Conservation (phyloP, 1,140 invertebrate species). For the Conus ventricosus region DNA sequence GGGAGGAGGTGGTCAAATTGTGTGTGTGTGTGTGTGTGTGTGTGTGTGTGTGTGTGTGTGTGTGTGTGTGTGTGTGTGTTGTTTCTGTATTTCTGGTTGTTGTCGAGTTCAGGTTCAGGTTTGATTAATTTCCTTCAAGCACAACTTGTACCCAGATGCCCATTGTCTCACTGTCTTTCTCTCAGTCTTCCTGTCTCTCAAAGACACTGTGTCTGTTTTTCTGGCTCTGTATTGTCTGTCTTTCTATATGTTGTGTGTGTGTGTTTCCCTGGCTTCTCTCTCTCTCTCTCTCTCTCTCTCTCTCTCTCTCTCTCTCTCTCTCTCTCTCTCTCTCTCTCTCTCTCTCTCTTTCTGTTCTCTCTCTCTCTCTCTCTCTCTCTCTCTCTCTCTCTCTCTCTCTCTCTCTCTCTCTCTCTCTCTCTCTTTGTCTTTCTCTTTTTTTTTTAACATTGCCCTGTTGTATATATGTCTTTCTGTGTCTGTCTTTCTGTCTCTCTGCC, state of each 20-base stretch:
- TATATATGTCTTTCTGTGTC: neutral
- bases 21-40: too few species aligned
- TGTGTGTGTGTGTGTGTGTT: too few species aligned
- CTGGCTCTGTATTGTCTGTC: neutral
- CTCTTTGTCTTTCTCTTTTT: neutral
- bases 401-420: conserved; percentile 11
- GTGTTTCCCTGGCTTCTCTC: neutral
- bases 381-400: neutral
- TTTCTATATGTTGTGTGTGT: neutral
- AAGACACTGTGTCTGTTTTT: neutral
- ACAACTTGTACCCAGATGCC: too few species aligned
- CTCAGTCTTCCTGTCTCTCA: neutral
- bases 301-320: neutral
- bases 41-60: too few species aligned
- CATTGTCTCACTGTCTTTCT: neutral
- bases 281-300: neutral
- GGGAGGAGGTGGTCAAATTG: too few species aligned
- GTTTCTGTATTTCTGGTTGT: too few species aligned
- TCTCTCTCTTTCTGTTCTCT: too few species aligned
- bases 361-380: neutral
- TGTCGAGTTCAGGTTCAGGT: too few species aligned
- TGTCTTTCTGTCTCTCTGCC: neutral
- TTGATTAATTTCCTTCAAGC: too few species aligned
- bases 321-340: neutral
- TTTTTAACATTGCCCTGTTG: neutral